Percentiles rank a stretch among this genome's conserved stretches.
Conservation (phyloP, 1,140 invertebrate genomes). For the Anastrepha obliqua region DNA sequence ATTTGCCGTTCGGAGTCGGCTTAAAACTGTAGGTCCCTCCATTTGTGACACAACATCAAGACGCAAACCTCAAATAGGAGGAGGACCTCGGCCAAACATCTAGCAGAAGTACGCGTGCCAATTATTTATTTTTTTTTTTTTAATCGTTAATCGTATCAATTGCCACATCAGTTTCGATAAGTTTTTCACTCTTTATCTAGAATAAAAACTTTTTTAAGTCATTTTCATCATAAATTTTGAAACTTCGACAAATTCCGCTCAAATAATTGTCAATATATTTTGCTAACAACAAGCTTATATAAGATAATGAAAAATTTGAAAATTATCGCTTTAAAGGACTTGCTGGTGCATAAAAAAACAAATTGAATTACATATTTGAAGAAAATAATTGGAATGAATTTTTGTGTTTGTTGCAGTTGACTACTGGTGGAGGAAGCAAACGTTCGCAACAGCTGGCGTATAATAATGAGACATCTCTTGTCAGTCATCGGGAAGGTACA, state of each 20-base stretch:
- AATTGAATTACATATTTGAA: background rate
- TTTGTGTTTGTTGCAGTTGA: constrained; percentile 61
- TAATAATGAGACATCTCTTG: constrained; percentile 66
- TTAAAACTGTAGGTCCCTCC: too few relatives aligned
- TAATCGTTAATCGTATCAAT: too few relatives aligned
- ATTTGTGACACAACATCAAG: too few relatives aligned
- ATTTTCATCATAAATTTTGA: background rate
- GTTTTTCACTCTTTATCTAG: background rate
- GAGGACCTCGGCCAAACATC: too few relatives aligned
- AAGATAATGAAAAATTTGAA: background rate
- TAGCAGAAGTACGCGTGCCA: too few relatives aligned
- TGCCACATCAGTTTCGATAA: too few relatives aligned
- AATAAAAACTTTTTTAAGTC: background rate
- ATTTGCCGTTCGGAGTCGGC: too few relatives aligned
- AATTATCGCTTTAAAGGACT: constrained; percentile 48
- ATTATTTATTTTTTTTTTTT: too few relatives aligned
- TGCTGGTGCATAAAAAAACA: constrained; percentile 2
- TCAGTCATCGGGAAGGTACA: constrained; percentile 78
- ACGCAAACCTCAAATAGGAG: too few relatives aligned
- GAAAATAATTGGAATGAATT: background rate
- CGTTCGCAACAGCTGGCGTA: constrained; percentile 63
- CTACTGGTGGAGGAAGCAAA: constrained; percentile 70
- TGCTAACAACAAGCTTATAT: constrained; percentile 19
- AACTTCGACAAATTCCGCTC: background rate
- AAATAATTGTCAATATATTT: constrained; percentile 36